A percentile compares a stretch with the other conserved stretches of the same genome.
phyloP scores from a whole-genome alignment of 1,140 invertebrate genomes.

The Drosophila tsacasi region DNA sequence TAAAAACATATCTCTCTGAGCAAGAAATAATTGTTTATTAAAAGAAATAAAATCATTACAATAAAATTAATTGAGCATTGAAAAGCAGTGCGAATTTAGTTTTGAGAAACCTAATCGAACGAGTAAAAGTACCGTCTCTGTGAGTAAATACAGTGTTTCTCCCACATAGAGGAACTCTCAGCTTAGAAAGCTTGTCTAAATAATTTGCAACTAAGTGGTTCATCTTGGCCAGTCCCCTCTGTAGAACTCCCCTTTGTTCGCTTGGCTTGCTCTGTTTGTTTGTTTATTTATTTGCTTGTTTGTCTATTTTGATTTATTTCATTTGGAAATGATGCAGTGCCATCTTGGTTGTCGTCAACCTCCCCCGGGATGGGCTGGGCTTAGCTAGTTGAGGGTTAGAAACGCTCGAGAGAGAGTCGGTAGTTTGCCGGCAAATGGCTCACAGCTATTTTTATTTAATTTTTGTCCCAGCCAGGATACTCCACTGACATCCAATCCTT shows the following conservation, averaged over 20 bases:
- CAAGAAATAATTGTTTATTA: background rate
- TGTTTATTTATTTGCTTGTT: slow-evolving; percentile 70
- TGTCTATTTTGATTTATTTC: slow-evolving; percentile 82
- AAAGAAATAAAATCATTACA: background rate
- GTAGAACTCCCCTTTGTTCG: slow-evolving; percentile 45
- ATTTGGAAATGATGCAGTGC: slow-evolving; percentile 79
- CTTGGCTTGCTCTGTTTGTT: slow-evolving; percentile 38
- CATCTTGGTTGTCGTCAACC: slow-evolving; percentile 39
- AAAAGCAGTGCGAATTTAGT: background rate
- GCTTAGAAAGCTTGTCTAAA: background rate
- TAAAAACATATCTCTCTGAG: background rate
- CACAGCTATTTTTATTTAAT: slow-evolving; percentile 81
- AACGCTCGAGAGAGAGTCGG: slow-evolving; percentile 3
- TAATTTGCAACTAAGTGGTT: slow-evolving; percentile 15
- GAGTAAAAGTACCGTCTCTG: background rate
- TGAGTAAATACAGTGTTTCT: background rate
- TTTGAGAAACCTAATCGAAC: slow-evolving; percentile 7
- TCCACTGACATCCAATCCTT: slow-evolving; percentile 3
- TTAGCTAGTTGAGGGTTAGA: slow-evolving; percentile 39
- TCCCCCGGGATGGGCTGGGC: slow-evolving; percentile 14
- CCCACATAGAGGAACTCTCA: background rate
- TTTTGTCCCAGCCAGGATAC: slow-evolving; percentile 51
- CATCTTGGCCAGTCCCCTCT: slow-evolving; percentile 6
- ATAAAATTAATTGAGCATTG: background rate
- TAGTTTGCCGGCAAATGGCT: slow-evolving; percentile 54